Conservation (phyloP, 2,113 vertebrate genomes). For the Poeciliopsis retropinna region DNA sequence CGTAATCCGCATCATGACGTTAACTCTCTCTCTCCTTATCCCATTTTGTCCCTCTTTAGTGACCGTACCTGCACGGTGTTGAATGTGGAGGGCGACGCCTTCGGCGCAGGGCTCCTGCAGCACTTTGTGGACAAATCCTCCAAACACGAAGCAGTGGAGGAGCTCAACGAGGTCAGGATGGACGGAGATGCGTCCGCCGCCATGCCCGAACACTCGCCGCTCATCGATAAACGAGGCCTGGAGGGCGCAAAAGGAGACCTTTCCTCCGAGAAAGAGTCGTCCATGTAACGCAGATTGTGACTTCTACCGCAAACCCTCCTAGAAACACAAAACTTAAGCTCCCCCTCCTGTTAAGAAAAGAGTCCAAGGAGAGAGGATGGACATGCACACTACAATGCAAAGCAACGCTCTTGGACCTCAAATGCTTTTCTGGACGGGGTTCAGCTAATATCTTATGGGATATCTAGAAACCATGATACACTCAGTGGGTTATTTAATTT, state of each 20-base stretch:
- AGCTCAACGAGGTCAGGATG: constrained; percentile 73
- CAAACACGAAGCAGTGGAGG: not conserved
- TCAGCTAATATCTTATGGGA: not conserved
- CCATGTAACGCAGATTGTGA: constrained; percentile 72
- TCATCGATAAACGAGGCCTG: constrained; percentile 65
- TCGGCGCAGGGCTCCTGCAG: constrained; percentile 88
- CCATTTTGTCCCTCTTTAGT: constrained; percentile 58
- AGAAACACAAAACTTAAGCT: not conserved
- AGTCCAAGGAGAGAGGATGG: constrained; percentile 2
- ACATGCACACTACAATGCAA: constrained; percentile 16
- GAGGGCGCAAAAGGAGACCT: not conserved
- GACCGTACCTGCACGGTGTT: constrained; percentile 90
- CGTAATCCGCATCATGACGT: not conserved
- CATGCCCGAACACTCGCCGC: constrained; percentile 75
- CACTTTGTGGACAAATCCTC: constrained; percentile 74
- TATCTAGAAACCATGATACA: not conserved
- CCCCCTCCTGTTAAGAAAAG: not conserved
- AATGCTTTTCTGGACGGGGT: not conserved
- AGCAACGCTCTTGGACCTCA: not conserved
- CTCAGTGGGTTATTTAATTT: not conserved
- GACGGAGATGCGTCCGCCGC: constrained; percentile 3
- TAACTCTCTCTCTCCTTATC: not conserved
- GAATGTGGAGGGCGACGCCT: constrained; percentile 91
- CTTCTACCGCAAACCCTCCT: not conserved
- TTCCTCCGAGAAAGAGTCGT: constrained; percentile 75